Percentiles rank a stretch among this genome's conserved stretches.
Evolutionary conservation across 2,113 vertebrate species (phyloP).

Genomic region (Myotis yumanensis): DNA sequence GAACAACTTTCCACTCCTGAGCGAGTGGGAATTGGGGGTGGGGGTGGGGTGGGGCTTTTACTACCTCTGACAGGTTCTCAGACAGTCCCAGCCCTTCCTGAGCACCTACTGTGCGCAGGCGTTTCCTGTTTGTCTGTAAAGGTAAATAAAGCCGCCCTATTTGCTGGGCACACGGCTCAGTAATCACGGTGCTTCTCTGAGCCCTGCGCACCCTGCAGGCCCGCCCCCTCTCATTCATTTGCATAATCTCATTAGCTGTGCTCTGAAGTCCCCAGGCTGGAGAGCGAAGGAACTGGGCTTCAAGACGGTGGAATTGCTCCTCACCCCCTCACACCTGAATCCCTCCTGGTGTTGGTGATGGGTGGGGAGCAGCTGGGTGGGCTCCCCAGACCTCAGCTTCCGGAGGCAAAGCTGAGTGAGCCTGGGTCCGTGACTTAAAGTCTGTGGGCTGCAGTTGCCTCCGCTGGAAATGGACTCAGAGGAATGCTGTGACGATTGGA

Average conservation of each 20-base stretch:
- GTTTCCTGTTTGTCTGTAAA: not conserved
- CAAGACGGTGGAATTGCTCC: too few species aligned
- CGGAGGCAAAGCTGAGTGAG: not conserved
- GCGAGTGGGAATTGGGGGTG: too few species aligned
- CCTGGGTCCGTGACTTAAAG: not conserved
- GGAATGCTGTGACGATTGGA: not conserved
- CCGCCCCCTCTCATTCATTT: not conserved
- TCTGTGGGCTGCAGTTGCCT: not conserved
- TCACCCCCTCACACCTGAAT: not conserved
- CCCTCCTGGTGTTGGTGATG: not conserved
- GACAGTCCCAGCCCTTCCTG: not conserved
- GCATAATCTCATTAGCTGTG: not conserved
- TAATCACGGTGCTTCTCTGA: not conserved
- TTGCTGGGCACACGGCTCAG: accelerated
- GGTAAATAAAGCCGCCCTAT: not conserved
- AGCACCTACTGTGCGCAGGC: not conserved
- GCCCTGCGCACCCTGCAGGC: accelerated
- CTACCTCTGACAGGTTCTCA: not conserved
- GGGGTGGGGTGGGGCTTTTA: too few species aligned
- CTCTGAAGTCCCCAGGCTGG: not conserved
- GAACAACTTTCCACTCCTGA: too few species aligned
- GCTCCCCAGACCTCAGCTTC: not conserved
- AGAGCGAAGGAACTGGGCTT: too few species aligned
- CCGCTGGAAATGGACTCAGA: not conserved
- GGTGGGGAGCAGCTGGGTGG: not conserved